phyloP scores from a whole-genome alignment of 2,797 vertebrate species.

The Leuciscus waleckii region DNA sequence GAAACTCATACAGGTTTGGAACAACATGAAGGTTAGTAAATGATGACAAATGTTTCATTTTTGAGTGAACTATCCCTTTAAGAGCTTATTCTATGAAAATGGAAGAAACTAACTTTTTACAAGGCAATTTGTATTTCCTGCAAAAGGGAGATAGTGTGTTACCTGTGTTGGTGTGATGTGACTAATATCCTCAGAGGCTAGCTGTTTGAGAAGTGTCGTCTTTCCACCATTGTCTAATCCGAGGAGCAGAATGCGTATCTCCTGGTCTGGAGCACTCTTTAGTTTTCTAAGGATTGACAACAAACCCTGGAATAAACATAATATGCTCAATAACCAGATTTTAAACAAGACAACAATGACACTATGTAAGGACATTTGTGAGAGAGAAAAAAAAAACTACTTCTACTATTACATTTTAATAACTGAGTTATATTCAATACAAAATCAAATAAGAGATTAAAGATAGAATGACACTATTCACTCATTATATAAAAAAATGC shows the following conservation, averaged over 20 bases:
- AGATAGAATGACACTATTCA: not conserved
- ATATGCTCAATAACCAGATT: not conserved
- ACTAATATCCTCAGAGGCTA: slow-evolving; percentile 97
- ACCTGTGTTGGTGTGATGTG: slow-evolving; percentile 85
- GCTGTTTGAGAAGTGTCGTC: slow-evolving; percentile 95
- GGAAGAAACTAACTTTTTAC: not conserved
- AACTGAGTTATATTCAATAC: not conserved
- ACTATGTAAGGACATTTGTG: not conserved
- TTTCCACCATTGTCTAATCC: slow-evolving; percentile 98
- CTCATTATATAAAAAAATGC: not conserved
- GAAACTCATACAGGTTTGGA: too few relatives aligned
- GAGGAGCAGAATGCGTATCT: slow-evolving; percentile 96
- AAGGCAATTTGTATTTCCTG: not conserved
- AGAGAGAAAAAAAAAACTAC: rapidly evolving
- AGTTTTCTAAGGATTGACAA: slow-evolving; percentile 97
- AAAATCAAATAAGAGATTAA: not conserved
- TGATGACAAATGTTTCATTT: too few relatives aligned
- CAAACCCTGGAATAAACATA: slow-evolving; percentile 84
- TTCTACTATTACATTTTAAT: not conserved
- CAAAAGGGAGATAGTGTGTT: not conserved
- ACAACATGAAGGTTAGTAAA: too few relatives aligned
- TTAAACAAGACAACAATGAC: not conserved
- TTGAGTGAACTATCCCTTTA: too few relatives aligned
- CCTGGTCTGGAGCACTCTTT: slow-evolving; percentile 97
- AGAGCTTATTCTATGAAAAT: not conserved